A percentile compares a stretch with the other conserved stretches of the same genome.
Conservation (phyloP, 92 coral and sea anemone genomes). For the Palythoa grandis region DNA sequence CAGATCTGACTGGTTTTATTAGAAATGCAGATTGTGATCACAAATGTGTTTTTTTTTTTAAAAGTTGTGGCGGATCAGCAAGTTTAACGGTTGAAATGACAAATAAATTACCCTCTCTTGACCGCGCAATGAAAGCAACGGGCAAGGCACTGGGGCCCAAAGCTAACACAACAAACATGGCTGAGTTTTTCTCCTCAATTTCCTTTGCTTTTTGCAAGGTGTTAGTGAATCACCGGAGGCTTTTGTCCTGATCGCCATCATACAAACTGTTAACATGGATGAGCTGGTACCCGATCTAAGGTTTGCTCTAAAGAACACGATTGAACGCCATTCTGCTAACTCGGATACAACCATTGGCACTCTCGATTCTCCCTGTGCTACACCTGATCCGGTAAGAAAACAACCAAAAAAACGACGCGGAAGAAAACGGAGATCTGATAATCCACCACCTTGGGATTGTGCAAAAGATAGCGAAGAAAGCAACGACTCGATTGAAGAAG, state of each 20-base stretch:
- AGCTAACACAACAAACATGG: slow-evolving; percentile 30
- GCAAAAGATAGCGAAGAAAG: slow-evolving; percentile 90
- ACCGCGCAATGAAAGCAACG: background rate
- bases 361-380: slow-evolving; percentile 81
- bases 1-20: too few relatives aligned
- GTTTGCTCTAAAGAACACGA: slow-evolving; percentile 73
- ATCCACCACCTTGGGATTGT: slow-evolving; percentile 78
- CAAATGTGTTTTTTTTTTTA: too few relatives aligned
- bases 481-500: slow-evolving; percentile 96
- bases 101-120: background rate
- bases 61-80: too few relatives aligned
- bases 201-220: background rate
- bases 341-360: slow-evolving; percentile 87
- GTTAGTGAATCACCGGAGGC: background rate
- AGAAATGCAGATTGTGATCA: too few relatives aligned
- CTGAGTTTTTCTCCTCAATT: slow-evolving; percentile 7
- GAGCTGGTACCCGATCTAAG: slow-evolving; percentile 84
- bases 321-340: slow-evolving; percentile 83
- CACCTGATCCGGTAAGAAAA: slow-evolving; percentile 71
- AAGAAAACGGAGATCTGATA: slow-evolving; percentile 89
- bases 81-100: too few relatives aligned
- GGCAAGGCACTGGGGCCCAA: slow-evolving; percentile 31
- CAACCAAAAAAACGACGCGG: slow-evolving; percentile 82
- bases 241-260: slow-evolving; percentile 8
- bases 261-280: slow-evolving; percentile 54